Base-by-base conservation (phyloP, 2,113 vertebrate species). In the Dendrocopos noguchii region DNA sequence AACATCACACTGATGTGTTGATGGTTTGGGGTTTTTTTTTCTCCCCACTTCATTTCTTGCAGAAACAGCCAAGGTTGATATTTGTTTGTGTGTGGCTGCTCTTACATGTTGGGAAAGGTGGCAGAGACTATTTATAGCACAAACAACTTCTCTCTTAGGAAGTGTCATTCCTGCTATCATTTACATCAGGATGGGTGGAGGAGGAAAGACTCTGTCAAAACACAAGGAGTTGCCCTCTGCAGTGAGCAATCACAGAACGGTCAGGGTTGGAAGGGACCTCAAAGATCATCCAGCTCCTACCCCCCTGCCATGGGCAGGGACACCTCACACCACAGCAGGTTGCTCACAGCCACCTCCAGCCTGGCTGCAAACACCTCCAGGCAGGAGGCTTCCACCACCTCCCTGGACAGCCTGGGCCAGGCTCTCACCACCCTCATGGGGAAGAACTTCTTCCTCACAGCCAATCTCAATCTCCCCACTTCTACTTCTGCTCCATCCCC, bases 1-100 rank as follows among this genome's bases (percentile, higher is more conserved):
- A 27, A 13, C 2, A 0, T 50, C 8, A 6, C 47, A 5, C 8
- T 19, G 27, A 29, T 56, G 65, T 4, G 46, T 29, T 87, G 13
- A 8, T 8, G 27, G 44, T 34, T 34, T 57, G 52, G 50, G 5
- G 15, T 15, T 28, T 50, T 34, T n/a, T 57, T 56, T 55, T 9
- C 42, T 24, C 50, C 12, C 50, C 50, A 52, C 53, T 55, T 55
- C 15, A 5, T 25, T 20, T 78, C 53, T 47, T 42, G 6, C 31
- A 61, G 50, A 31, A 83, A 21, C 47, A 31, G 12, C 25, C 74
- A 2, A 4, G 3, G 34, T 4, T 53, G 68, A 18, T 55, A 3
- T 27, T 42, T 61, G 5, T 6, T 55, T 71, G 28, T 24, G 22
- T 20, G 29, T 3, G 70, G 20, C 7, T 60, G 36, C 42, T 81